phyloP scores from a whole-genome alignment of 2,113 vertebrate genomes.

The Acrocephalus kingi region DNA sequence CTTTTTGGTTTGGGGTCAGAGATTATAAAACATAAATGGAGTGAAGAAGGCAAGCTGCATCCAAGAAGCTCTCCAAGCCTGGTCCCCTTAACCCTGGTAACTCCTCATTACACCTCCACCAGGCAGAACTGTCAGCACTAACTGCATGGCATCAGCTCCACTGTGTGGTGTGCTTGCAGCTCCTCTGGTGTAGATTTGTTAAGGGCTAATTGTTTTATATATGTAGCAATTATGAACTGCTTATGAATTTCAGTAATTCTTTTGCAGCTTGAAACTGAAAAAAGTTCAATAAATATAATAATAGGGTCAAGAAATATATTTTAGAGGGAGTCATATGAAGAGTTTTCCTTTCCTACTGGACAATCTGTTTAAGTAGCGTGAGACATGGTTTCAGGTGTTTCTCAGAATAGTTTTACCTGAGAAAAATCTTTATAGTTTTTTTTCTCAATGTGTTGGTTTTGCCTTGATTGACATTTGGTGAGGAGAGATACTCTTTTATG shows the following conservation, averaged over 20 bases:
- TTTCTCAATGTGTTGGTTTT: not conserved
- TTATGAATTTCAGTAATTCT: not conserved
- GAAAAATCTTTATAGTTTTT: not conserved
- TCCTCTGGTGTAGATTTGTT: not conserved
- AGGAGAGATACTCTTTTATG: not conserved
- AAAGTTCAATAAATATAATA: not conserved
- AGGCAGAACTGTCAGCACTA: not conserved
- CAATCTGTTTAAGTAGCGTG: not conserved
- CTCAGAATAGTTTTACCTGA: not conserved
- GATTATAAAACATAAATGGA: not conserved
- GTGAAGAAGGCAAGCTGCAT: not conserved
- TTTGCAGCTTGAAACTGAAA: not conserved
- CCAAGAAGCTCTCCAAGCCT: not conserved
- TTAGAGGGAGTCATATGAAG: not conserved
- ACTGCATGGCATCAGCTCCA: fast-evolving
- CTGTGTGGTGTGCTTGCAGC: no score
- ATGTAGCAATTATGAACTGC: not conserved
- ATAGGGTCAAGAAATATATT: not conserved
- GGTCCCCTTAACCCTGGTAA: not conserved
- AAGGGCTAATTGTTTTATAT: not conserved
- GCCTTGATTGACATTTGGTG: not conserved
- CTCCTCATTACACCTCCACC: not conserved
- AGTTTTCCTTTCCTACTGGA: not conserved
- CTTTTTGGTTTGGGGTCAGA: not conserved
- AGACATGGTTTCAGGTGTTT: not conserved